Evolutionary conservation across 2,888 invertebrate genomes (phyloP), one percentile per base, ranked within the genome.

Genomic region (Drosophila melanosoma): DNA sequence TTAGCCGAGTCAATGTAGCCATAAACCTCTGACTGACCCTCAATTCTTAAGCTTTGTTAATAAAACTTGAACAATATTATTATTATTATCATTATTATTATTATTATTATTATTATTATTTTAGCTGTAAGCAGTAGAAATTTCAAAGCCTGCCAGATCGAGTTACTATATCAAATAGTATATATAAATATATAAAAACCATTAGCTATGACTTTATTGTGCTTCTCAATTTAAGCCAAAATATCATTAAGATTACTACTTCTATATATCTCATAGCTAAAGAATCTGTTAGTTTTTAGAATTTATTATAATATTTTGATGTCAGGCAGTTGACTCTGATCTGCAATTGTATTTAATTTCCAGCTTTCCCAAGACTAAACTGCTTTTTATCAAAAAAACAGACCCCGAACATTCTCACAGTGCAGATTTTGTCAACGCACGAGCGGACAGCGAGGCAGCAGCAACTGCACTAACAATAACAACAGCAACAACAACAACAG

Each of bases 391-490:
- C 20, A 20, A 7, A 7, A 45, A 20, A 3, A 12, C 3, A 7
- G 7, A 1, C 12, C 3, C 0, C 20, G 3, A 7, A 15, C 45
- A 57, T 72, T 69, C 48, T 40, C 6, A 11, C 73, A 71, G 83
- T 82, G 79, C 36, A 71, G 52, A 57, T 63, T 74, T 74, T 69
- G 82, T 66, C 65, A 67, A 70, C 78, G 82, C 82, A 75, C 70
- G 78, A 53, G 58, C 69, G 52, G 62, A 35, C 69, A 68, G 48
- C 52, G 53, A 29, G 35, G 42, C 53, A 65, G 42, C 48, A 42
- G 40, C 60, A 61, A 45, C 45, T 45, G 58, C 26, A n/a, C n/a
- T n/a, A n/a, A n/a, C 40, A 54, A 17, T 23, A 61, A 61, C 53
- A 71, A 67, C 17, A 59, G 23, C 51, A 56, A 23, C 26, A 69